phyloP scores from a whole-genome alignment of 2,797 vertebrate species.

The Nannoperca obscura region DNA sequence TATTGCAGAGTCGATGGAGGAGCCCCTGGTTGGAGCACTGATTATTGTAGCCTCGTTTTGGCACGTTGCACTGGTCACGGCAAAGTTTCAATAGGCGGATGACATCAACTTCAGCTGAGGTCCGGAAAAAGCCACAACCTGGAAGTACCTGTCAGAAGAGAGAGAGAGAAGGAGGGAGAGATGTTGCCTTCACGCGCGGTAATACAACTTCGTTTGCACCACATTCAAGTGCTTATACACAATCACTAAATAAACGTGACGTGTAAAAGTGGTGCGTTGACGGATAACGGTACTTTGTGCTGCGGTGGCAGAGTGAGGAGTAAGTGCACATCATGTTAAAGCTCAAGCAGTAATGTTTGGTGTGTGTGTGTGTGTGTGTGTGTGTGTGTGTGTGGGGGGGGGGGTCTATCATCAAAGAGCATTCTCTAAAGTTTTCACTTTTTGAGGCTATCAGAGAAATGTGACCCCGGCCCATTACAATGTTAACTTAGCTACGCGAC shows the following conservation, averaged over 20 bases:
- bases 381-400: too few relatives aligned
- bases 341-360: not conserved
- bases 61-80: not conserved
- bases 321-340: conserved; percentile 1
- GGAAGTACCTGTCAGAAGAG: conserved; percentile 45
- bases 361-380: too few relatives aligned
- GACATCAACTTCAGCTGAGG: conserved; percentile 8
- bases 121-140: conserved; percentile 22
- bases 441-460: not conserved
- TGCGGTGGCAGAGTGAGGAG: not conserved
- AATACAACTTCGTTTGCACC: not conserved
- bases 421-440: not conserved
- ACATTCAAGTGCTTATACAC: not conserved
- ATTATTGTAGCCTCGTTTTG: not conserved
- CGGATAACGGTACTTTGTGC: not conserved
- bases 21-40: not conserved
- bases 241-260: not conserved
- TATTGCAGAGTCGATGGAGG: conserved; percentile 4
- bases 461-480: too few relatives aligned
- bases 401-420: not conserved
- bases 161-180: not conserved
- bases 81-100: conserved; percentile 13
- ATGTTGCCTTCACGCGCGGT: conserved; percentile 8
- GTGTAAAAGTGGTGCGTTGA: not conserved
- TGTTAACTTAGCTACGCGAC: too few relatives aligned